Percentiles rank a stretch among this genome's conserved stretches.
Evolutionary conservation across 2,888 invertebrate genomes (phyloP).

Genomic region (Macrostomum cliftonense): DNA sequence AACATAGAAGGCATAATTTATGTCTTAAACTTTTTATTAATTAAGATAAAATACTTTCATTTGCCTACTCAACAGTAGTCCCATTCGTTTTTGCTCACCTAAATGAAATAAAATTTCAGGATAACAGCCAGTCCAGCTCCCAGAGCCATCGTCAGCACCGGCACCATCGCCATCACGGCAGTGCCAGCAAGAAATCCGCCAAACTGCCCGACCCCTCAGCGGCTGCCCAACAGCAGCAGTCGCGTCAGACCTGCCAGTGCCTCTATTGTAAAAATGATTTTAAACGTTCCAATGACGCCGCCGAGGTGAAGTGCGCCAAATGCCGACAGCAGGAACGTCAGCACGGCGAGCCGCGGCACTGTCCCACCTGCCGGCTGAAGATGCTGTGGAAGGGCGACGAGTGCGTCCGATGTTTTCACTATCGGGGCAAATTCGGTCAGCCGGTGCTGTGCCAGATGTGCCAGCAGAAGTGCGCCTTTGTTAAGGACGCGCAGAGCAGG

Average conservation of each 20-base stretch:
- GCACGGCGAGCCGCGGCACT: conserved; percentile 7
- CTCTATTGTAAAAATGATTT: conserved; percentile 11
- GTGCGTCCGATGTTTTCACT: conserved; percentile 10
- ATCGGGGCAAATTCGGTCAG: conserved; percentile 8
- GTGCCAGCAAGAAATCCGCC: too few relatives aligned
- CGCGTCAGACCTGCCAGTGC: conserved; percentile 1
- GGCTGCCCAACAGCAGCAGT: too few relatives aligned
- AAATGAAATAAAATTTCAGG: not conserved
- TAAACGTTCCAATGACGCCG: conserved; percentile 4
- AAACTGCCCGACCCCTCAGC: too few relatives aligned
- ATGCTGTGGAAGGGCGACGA: conserved; percentile 10
- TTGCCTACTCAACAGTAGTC: too few relatives aligned
- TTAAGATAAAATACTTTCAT: too few relatives aligned
- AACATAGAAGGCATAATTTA: too few relatives aligned
- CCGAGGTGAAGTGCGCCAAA: conserved; percentile 7
- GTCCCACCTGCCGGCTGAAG: conserved; percentile 9
- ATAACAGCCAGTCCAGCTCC: not conserved
- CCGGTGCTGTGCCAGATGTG: conserved; percentile 8
- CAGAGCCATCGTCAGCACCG: not conserved
- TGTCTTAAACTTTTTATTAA: too few relatives aligned
- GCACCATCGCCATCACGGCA: not conserved
- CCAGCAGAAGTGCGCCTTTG: conserved; percentile 8
- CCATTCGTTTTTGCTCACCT: too few relatives aligned
- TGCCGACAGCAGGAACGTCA: conserved; percentile 4
- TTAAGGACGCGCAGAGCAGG: conserved; percentile 9